Evolutionary conservation across 2,888 invertebrate species (phyloP).

Genomic region (Drosophila incognita): DNA sequence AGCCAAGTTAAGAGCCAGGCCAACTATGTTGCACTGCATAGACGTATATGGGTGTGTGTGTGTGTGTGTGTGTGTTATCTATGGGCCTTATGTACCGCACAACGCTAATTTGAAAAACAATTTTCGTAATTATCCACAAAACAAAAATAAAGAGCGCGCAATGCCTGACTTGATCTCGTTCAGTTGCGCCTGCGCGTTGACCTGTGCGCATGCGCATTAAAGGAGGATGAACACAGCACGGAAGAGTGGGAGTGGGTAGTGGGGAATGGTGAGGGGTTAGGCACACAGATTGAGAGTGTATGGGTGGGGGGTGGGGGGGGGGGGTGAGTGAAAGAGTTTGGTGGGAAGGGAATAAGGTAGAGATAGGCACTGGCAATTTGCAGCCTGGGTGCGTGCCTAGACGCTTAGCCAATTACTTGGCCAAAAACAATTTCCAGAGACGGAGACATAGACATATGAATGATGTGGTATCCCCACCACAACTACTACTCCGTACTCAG

Average conservation of each 20-base stretch:
- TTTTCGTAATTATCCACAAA: slow-evolving; percentile 84
- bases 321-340: neutral
- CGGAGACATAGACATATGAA: slow-evolving; percentile 77
- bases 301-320: neutral
- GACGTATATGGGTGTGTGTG: slow-evolving; percentile 30
- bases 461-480: slow-evolving; percentile 63
- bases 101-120: slow-evolving; percentile 85
- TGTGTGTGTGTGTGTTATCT: slow-evolving; percentile 72
- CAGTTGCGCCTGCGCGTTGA: slow-evolving; percentile 77
- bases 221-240: slow-evolving; percentile 65
- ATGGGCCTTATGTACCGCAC: slow-evolving; percentile 78
- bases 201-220: slow-evolving; percentile 79
- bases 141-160: slow-evolving; percentile 54
- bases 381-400: slow-evolving; percentile 77
- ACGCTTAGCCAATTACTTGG: slow-evolving; percentile 79
- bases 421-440: slow-evolving; percentile 73
- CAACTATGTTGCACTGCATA: slow-evolving; percentile 29
- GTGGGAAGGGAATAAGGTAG: neutral
- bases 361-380: slow-evolving; percentile 60
- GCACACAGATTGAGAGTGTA: slow-evolving; percentile 2
- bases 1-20: slow-evolving; percentile 55
- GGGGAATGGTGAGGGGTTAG: neutral
- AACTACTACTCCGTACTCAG: slow-evolving; percentile 2
- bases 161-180: slow-evolving; percentile 70
- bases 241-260: neutral